Conservation (phyloP, 92 coral and sea anemone genomes). For the Pocillopora meandrina region DNA sequence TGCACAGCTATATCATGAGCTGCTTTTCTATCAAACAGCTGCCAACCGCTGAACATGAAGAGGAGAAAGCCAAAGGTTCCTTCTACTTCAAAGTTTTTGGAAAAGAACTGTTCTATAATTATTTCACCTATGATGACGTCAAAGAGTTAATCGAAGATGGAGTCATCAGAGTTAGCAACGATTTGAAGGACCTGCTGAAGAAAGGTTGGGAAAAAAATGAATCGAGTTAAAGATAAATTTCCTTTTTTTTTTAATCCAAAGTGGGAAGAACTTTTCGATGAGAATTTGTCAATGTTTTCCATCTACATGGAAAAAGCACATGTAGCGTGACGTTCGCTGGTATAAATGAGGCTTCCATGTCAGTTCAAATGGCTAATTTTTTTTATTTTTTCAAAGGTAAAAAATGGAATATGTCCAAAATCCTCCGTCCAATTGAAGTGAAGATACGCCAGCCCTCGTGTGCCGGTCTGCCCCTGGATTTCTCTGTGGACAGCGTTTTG, state of each 20-base stretch:
- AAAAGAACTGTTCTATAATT: slow-evolving; percentile 31
- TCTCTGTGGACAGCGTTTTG: slow-evolving; percentile 33
- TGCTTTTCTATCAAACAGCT: slow-evolving; percentile 3
- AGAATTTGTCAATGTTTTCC: no score
- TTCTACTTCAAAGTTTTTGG: slow-evolving; percentile 43
- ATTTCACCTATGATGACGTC: slow-evolving; percentile 34
- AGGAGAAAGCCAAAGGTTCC: slow-evolving; percentile 37
- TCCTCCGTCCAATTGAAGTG: slow-evolving; percentile 10
- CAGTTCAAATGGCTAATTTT: not conserved
- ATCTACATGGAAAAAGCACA: no score
- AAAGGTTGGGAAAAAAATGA: not conserved
- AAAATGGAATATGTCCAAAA: slow-evolving; percentile 26
- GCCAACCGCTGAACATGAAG: slow-evolving; percentile 23
- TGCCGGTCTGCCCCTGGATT: slow-evolving; percentile 31
- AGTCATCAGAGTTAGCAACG: not conserved
- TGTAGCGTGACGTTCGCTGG: no score
- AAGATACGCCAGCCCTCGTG: slow-evolving; percentile 29
- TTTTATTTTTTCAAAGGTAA: slow-evolving; percentile 5
- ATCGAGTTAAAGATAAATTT: no score
- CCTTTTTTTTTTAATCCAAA: not conserved
- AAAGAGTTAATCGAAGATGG: slow-evolving; percentile 33
- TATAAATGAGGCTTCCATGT: not conserved
- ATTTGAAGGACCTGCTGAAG: slow-evolving; percentile 29
- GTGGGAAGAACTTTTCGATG: no score
- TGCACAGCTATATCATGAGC: not conserved